phyloP scores from a whole-genome alignment of 2,888 invertebrate genomes.

The Didymodactylos carnosus region DNA sequence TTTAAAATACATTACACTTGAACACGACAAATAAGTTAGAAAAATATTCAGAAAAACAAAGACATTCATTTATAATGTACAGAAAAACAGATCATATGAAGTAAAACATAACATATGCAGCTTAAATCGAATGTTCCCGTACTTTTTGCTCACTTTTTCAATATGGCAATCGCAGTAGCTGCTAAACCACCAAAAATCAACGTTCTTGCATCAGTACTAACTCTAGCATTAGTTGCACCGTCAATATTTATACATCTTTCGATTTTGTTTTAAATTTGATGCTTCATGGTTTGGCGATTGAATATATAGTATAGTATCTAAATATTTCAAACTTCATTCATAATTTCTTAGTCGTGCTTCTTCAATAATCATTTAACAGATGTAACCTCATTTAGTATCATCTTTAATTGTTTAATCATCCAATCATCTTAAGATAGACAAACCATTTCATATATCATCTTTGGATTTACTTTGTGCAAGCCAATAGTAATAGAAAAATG shows the following conservation, averaged over 20 bases:
- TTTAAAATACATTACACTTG: too few species aligned
- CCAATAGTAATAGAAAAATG: slow-evolving; percentile 91
- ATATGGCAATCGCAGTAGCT: background rate
- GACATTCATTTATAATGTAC: too few species aligned
- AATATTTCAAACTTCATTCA: slow-evolving; percentile 58
- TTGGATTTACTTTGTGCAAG: slow-evolving; percentile 47
- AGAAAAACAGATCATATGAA: too few species aligned
- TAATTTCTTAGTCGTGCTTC: slow-evolving; percentile 45
- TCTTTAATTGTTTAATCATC: slow-evolving; percentile 43
- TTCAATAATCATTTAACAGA: slow-evolving; percentile 82
- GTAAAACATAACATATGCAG: too few species aligned
- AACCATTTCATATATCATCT: slow-evolving; percentile 73
- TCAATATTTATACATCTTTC: background rate
- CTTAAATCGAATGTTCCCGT: too few species aligned
- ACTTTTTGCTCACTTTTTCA: background rate
- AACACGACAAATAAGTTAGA: too few species aligned
- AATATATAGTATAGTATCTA: slow-evolving; percentile 55
- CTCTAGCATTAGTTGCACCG: background rate
- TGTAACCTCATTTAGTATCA: slow-evolving; percentile 63
- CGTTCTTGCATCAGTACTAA: background rate
- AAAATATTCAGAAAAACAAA: too few species aligned
- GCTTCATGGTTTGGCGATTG: slow-evolving; percentile 77
- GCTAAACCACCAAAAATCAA: background rate
- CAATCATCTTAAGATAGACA: slow-evolving; percentile 45
- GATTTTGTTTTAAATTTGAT: slow-evolving; percentile 47